Base-by-base conservation (phyloP, 64 coral and sea anemone genomes). In the Dendronephthya gigantea region DNA sequence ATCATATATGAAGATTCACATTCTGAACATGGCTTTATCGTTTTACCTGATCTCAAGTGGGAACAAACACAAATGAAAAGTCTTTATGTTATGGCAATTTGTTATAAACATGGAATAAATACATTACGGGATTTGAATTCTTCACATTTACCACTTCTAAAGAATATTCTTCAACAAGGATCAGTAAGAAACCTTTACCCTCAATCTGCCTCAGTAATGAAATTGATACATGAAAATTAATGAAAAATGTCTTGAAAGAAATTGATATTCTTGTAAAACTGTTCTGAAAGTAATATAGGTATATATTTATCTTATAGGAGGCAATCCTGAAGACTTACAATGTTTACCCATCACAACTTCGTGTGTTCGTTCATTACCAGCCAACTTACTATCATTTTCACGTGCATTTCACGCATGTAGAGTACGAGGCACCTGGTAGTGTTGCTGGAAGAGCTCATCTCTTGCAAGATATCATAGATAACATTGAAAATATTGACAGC, bases 41-140 rank as follows among this genome's bases (percentile, higher is more conserved):
- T 97, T 25, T 85, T 97, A n/a, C 94, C 94, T 86, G 94, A 97
- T 81, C 15, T 97, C 56, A 98, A 98, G 23, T 98, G 95, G 95
- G 90, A 98, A 45, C 92, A 98, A 59, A 87, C 91, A 70, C 89
- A 91, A 48, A 34, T 90, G 39, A 92, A 98, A 41, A 98, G 93
- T 84, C 38, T 98, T 81, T 98, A 98, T 81, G 89, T 93, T 58
- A 83, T 98, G 25, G 95, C 87, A 19, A 91, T 98, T 43, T 90
- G 91, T 72, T 87, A 91, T 72, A 87, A 68, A 32, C 83, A 49
- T 10, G 92, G 89, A 16, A 89, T 98, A 48, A 98, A 91, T 33
- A 93, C 95, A 33, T 66, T 98, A 1, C 86, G 95, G 86, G 95
- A 98, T 68, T 70, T 98, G 13, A 49, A 93, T 72, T 41, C 22